Evolutionary conservation across 2,113 vertebrate species (phyloP), one percentile per base, ranked within the genome.

Genomic region (Rhineura floridana): DNA sequence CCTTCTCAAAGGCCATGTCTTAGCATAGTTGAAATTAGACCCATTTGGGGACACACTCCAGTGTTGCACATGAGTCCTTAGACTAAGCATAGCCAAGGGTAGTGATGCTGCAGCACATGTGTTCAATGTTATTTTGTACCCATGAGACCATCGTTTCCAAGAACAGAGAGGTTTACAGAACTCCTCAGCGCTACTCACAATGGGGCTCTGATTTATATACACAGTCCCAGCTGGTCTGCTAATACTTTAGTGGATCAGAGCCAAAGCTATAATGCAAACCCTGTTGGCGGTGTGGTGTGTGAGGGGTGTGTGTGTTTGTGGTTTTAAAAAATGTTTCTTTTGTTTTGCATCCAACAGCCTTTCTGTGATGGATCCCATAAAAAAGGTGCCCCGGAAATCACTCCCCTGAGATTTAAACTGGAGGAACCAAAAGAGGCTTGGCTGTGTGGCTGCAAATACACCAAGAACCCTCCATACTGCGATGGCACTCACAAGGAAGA

Each of bases 291-390:
- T 17, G 11, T 9, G 23, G 75, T 46, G 55, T 17, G 55, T 19
- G 55, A 17, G 13, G 13, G 65, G 15, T 21, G 44, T 28, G 65
- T 52, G 39, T 9, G 17, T 44, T 62, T 73, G 36, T 73, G 36
- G 13, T 30, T 2, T 19, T 9, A 46, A 25, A 52, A 50, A 55
- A 12, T 50, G 5, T 19, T 69, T 12, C 13, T 67, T 86, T 59
- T 17, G 50, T 87, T 15, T 89, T 39, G 59, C 44, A 30, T 85
- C 11, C 28, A 0, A 2, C 94, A 98, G 98, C 98, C 98, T 42
- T 98, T 98, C 95, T 98, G 98, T 25, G 98, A 98, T 0, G 98
- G 98, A 0, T 65, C 97, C 83, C 98, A 98, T 96, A 94, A 73
- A 90, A 94, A 84, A 7, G 89, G 94, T 11, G 95, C 96, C 2